phyloP scores from a whole-genome alignment of 2,113 vertebrate species.

The Tragelaphus imberbis region DNA sequence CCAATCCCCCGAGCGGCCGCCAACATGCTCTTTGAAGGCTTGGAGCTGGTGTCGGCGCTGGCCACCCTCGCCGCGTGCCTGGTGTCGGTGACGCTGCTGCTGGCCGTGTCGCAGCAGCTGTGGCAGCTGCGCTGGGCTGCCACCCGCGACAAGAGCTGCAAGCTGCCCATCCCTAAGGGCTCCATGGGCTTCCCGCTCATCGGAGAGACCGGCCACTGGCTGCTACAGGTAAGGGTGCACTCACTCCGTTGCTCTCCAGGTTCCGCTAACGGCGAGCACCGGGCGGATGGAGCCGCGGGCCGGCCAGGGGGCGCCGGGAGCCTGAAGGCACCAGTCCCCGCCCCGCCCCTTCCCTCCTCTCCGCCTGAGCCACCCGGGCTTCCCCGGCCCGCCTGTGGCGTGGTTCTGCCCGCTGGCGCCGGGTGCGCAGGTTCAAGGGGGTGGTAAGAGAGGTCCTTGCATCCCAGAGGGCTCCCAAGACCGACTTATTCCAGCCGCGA shows the following conservation, averaged over 20 bases:
- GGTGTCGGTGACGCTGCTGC: conserved; percentile 93
- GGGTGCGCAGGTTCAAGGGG: not conserved
- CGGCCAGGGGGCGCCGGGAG: conserved; percentile 26
- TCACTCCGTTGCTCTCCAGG: conserved; percentile 13
- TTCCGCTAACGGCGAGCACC: not conserved
- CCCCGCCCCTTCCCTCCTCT: conserved; percentile 21
- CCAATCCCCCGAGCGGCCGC: conserved; percentile 68
- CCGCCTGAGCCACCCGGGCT: not conserved
- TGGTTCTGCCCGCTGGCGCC: not conserved
- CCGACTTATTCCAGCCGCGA: not conserved
- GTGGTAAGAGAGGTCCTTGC: not conserved
- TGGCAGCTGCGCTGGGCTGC: conserved; percentile 97
- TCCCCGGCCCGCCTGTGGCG: not conserved
- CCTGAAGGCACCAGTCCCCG: not conserved
- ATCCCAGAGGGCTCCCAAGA: not conserved
- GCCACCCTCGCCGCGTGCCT: conserved; percentile 94
- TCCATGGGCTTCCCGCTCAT: conserved; percentile 99
- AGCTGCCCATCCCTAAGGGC: conserved; percentile 95
- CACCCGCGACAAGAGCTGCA: conserved; percentile 95
- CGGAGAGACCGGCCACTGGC: conserved; percentile 98
- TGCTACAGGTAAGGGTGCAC: conserved; percentile 92
- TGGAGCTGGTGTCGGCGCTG: conserved; percentile 95
- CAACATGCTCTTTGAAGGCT: conserved; percentile 92
- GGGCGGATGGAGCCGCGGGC: not conserved
- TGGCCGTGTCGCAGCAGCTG: conserved; percentile 95